Evolutionary conservation across 1,140 invertebrate species (phyloP).

Genomic region (Liolophura sinensis): DNA sequence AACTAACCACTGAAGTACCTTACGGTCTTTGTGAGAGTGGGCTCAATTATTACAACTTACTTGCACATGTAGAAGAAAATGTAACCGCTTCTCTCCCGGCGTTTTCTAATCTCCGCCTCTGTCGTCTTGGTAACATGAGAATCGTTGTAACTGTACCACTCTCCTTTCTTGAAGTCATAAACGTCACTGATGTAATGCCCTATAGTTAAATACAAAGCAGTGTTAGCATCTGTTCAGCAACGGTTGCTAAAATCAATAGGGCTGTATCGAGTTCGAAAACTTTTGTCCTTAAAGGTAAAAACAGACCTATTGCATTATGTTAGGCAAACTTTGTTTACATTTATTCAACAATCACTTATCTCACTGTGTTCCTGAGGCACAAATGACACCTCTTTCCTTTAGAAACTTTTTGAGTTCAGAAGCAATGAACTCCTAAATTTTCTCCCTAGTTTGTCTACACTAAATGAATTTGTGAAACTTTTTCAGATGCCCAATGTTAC

Average conservation of each 20-base stretch:
- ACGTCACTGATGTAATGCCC: constrained; percentile 55
- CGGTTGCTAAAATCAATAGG: background rate
- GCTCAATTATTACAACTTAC: too few species aligned
- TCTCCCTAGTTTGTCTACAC: background rate
- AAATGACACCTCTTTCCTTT: too few species aligned
- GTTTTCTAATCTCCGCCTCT: constrained; percentile 35
- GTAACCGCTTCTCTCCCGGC: constrained; percentile 46
- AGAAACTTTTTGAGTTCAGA: too few species aligned
- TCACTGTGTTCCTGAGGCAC: too few species aligned
- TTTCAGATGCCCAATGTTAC: too few species aligned
- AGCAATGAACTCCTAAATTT: background rate
- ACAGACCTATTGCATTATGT: too few species aligned
- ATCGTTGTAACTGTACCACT: constrained; percentile 53
- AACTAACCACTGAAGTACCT: too few species aligned
- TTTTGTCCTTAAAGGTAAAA: too few species aligned
- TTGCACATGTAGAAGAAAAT: constrained; percentile 55
- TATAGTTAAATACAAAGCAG: constrained; percentile 7
- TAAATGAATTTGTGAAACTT: too few species aligned
- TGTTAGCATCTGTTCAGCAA: background rate
- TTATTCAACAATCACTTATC: too few species aligned
- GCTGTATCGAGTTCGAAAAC: background rate
- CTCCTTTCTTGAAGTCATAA: constrained; percentile 40
- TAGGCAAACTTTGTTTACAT: too few species aligned
- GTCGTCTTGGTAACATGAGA: constrained; percentile 31
- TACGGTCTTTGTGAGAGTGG: too few species aligned